Evolutionary conservation across 2,113 vertebrate species (phyloP), one percentile per base, ranked within the genome.

Genomic region (Colossoma macropomum): DNA sequence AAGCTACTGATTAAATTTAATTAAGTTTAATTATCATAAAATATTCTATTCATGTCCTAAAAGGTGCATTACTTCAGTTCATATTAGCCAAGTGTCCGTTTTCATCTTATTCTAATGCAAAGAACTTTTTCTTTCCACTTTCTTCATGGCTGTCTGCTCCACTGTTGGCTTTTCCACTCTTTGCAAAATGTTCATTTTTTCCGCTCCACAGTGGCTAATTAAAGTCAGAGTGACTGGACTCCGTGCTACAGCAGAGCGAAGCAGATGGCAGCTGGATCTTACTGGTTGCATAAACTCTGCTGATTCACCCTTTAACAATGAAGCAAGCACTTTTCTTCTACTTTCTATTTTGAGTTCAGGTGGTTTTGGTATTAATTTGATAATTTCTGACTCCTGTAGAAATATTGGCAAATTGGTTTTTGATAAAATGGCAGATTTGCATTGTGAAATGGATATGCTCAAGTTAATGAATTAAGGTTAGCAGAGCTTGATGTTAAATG

Each of bases 401-500:
- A 60, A 60, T 60, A 4, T 11, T 60, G 1, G 41, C 4, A 45
- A 45, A 8, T 3, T 4, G 34, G 3, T 38, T 7, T 7, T 38
- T 38, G 3, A 38, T 7, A 38, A 38, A 7, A 19, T 9, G n/a
- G 10, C 4, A 48, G 48, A 45, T 66, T 66, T 65, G 15, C 15
- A 21, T 34, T 34, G 17, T 16, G 28, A 28, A 68, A 32, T 48
- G 25, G n/a, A 62, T 41, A 5, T 21, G 25, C 41, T 73, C 10
- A 62, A n/a, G 28, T 28, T 23, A 0, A 63, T 60, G 32, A 54
- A 63, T 32, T 27, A 27, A 56, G 21, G 34, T 21, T n/a, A 21
- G 60, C 27, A 50, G 11, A 79, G 28, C 48, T 38, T 19, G 45
- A 69, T 65, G 45, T 56, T n/a, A 34, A 65, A 79, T 79, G 77